A percentile compares a stretch with the other conserved stretches of the same genome.
Conservation (phyloP, 2,797 vertebrate species). For the Parauchenoglanis ngamensis region DNA sequence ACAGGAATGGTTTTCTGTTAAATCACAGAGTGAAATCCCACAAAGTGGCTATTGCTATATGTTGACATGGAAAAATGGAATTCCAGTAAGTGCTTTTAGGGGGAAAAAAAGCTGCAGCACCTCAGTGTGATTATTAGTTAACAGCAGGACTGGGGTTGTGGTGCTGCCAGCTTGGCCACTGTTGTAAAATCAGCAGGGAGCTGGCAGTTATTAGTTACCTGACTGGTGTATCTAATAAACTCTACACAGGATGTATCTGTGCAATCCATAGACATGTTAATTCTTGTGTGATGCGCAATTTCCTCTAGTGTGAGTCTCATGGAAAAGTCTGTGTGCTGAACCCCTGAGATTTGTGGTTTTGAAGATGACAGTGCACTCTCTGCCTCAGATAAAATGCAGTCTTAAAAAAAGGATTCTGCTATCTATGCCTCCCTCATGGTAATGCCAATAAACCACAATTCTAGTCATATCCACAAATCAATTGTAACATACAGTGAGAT, state of each 20-base stretch:
- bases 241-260: slow-evolving; percentile 21
- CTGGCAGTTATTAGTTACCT: slow-evolving; percentile 28
- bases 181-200: slow-evolving; percentile 25
- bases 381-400: not conserved
- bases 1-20: slow-evolving; percentile 13
- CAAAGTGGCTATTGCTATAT: slow-evolving; percentile 12
- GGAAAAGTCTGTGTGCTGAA: not conserved
- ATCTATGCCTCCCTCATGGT: not conserved
- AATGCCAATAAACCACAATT: slow-evolving; percentile 9
- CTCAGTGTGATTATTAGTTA: slow-evolving; percentile 26
- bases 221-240: slow-evolving; percentile 25
- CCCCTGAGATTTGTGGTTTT: not conserved
- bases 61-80: slow-evolving; percentile 6
- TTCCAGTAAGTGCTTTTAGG: not conserved
- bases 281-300: not conserved
- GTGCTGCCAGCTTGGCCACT: slow-evolving; percentile 29
- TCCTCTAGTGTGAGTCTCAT: not conserved
- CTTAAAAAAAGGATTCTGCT: not conserved
- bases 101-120: not conserved
- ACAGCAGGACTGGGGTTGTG: slow-evolving; percentile 6
- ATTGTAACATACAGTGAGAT: not conserved
- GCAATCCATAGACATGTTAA: slow-evolving; percentile 21
- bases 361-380: not conserved
- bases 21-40: slow-evolving; percentile 19
- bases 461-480: slow-evolving; percentile 22